A percentile compares a stretch with the other conserved stretches of the same genome.
phyloP scores from a whole-genome alignment of 2,113 vertebrate genomes.

The Pipra filicauda region DNA sequence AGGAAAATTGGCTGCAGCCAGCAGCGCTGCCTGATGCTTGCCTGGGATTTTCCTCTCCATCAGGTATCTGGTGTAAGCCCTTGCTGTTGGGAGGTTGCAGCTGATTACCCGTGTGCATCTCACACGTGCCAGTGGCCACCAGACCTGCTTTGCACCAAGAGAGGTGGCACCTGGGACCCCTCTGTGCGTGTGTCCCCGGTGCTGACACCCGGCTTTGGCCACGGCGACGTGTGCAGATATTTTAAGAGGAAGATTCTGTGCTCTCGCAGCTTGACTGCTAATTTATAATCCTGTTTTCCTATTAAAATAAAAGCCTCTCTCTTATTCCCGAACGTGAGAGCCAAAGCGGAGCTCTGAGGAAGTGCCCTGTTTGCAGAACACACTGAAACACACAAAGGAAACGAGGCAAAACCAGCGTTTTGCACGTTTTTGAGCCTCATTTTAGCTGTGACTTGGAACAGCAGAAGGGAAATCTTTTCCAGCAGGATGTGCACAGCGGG shows the following conservation, averaged over 20 bases:
- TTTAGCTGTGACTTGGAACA: constrained; percentile 40
- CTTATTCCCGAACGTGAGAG: constrained; percentile 22
- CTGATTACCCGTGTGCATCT: not conserved
- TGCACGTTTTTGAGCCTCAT: constrained; percentile 48
- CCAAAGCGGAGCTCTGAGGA: constrained; percentile 37
- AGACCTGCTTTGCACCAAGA: not conserved
- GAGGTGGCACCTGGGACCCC: not conserved
- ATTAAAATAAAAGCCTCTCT: constrained; percentile 50
- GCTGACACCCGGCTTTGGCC: not conserved
- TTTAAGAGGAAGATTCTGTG: not conserved
- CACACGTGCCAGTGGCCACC: not conserved
- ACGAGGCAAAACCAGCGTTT: constrained; percentile 29
- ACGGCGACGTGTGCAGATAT: not conserved
- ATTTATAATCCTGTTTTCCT: constrained; percentile 39
- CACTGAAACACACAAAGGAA: constrained; percentile 49
- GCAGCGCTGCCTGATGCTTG: constrained; percentile 6
- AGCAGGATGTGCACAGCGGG: constrained; percentile 34
- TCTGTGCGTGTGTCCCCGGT: not conserved
- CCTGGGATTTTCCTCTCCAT: constrained; percentile 38
- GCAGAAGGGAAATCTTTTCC: constrained; percentile 45
- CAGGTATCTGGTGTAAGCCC: not conserved
- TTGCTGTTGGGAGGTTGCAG: not conserved
- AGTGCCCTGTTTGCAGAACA: constrained; percentile 59
- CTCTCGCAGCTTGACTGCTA: not conserved
- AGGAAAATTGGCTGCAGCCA: constrained; percentile 56